Conservation (phyloP, 2,797 vertebrate species). For the Morelia viridis region DNA sequence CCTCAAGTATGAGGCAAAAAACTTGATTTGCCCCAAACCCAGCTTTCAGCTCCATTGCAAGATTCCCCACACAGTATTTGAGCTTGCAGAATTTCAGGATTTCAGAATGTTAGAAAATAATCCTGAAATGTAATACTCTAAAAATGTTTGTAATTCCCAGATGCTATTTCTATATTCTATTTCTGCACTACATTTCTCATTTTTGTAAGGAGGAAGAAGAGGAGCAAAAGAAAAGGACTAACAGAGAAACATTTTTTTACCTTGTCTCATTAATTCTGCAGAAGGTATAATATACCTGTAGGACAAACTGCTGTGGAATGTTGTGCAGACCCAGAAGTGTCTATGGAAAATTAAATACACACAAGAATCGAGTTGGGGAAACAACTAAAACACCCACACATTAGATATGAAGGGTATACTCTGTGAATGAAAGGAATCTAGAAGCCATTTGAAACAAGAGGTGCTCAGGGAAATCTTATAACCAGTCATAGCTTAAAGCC, state of each 20-base stretch:
- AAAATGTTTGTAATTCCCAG: background rate
- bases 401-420: background rate
- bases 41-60: background rate
- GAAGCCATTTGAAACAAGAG: background rate
- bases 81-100: background rate
- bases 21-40: background rate
- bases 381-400: background rate
- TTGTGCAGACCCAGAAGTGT: constrained; percentile 86
- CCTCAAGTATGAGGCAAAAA: background rate
- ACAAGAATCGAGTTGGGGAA: background rate
- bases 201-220: background rate
- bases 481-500: background rate
- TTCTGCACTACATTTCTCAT: background rate
- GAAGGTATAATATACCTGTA: constrained; percentile 89
- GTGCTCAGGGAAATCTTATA: background rate
- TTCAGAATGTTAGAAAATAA: background rate
- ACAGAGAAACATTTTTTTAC: constrained; percentile 30
- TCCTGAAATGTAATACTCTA: background rate
- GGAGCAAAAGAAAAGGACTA: rapidly evolving
- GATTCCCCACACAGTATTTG: background rate
- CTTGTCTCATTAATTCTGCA: constrained; percentile 80
- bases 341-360: constrained; percentile 68
- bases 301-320: constrained; percentile 85
- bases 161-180: background rate
- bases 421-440: background rate